A percentile compares a stretch with the other conserved stretches of the same genome.
phyloP scores from a whole-genome alignment of 2,888 invertebrate genomes.

The Labia minor region DNA sequence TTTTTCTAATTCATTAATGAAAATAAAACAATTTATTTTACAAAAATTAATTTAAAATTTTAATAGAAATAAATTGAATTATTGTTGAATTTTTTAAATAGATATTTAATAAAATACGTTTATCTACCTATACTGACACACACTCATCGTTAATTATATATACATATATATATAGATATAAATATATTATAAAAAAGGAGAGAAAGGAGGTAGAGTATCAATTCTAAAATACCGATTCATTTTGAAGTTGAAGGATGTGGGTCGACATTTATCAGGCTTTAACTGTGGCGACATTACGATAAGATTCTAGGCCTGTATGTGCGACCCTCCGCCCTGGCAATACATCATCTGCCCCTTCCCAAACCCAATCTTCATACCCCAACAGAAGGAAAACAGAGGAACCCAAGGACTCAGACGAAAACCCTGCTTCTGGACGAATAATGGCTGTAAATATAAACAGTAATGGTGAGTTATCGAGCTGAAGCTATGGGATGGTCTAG shows the following conservation, averaged over 20 bases:
- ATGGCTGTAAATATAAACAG: slow-evolving; percentile 13
- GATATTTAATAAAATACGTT: too few species aligned
- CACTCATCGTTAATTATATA: too few species aligned
- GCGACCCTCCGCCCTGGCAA: neutral
- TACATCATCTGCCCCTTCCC: neutral
- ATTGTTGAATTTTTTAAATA: too few species aligned
- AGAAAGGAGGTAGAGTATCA: too few species aligned
- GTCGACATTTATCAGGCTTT: slow-evolving; percentile 5
- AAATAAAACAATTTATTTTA: too few species aligned
- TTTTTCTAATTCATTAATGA: too few species aligned
- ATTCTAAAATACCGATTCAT: neutral
- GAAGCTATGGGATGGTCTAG: neutral
- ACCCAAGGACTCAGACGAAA: neutral
- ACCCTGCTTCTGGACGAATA: neutral
- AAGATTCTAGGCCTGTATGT: neutral
- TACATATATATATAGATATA: too few species aligned
- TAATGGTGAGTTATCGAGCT: slow-evolving; percentile 13
- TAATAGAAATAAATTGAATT: too few species aligned
- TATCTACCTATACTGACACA: too few species aligned
- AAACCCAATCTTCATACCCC: neutral
- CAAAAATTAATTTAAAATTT: too few species aligned
- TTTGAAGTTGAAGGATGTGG: neutral
- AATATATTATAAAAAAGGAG: too few species aligned
- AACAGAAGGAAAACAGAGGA: neutral
- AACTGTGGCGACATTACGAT: slow-evolving; percentile 3